Conservation (phyloP, 2,888 invertebrate genomes). For the Sericinus montela region DNA sequence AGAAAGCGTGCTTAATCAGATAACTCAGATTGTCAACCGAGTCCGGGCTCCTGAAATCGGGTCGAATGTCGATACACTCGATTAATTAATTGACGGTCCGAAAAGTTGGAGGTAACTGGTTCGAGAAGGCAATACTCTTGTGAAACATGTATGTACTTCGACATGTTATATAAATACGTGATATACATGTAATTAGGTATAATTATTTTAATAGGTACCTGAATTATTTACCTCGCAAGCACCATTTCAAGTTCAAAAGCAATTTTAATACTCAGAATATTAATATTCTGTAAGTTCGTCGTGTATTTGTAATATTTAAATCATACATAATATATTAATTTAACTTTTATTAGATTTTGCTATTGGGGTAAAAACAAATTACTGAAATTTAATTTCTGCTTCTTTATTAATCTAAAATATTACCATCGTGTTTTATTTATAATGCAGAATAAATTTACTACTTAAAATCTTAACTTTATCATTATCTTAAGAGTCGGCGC, state of each 20-base stretch:
- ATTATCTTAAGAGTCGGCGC: constrained; percentile 1
- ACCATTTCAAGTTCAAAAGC: neutral
- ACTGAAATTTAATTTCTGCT: too few species aligned
- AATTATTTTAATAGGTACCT: constrained; percentile 1
- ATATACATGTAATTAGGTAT: constrained; percentile 9
- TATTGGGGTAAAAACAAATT: too few species aligned
- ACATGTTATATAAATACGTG: constrained; percentile 21
- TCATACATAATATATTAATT: neutral
- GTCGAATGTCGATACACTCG: constrained; percentile 78
- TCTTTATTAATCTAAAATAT: too few species aligned
- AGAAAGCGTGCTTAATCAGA: constrained; percentile 79
- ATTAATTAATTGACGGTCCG: constrained; percentile 76
- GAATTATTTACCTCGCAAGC: neutral
- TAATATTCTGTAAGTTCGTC: neutral
- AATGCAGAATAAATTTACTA: too few species aligned
- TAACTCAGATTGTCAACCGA: constrained; percentile 77
- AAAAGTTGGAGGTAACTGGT: constrained; percentile 69
- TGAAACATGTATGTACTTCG: constrained; percentile 40
- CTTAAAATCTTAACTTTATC: neutral
- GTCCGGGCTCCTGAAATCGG: constrained; percentile 73
- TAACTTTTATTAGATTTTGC: neutral
- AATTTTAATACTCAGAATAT: neutral
- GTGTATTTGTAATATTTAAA: too few species aligned
- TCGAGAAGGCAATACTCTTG: constrained; percentile 62
- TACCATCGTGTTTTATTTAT: too few species aligned